These are phyloP conservation scores for Caenorhabditis sulstoni DNA, from an alignment of 2,888 invertebrate species.

Conservation along the genomic window DNA sequence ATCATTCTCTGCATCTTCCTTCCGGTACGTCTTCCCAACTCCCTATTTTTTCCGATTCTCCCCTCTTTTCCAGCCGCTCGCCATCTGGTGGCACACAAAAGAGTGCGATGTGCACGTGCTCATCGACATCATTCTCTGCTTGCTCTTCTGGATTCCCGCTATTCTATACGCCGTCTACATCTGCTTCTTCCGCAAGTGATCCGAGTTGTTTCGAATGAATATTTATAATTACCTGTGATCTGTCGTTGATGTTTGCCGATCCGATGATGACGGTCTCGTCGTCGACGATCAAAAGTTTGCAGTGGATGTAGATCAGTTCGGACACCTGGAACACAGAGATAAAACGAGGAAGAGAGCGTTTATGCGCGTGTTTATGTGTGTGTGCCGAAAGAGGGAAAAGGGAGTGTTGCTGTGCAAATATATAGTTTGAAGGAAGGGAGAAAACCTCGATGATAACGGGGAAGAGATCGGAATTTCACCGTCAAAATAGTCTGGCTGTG, in stretches of 20 bases:
- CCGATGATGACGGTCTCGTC: conserved; percentile 93
- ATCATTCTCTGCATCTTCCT: conserved; percentile 62
- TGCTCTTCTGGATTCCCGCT: conserved; percentile 66
- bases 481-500: background rate
- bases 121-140: conserved; percentile 60
- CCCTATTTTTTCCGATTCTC: background rate
- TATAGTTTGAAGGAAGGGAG: background rate
- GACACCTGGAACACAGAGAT: conserved; percentile 85
- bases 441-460: background rate
- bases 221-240: conserved; percentile 86
- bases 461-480: background rate
- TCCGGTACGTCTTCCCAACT: conserved; percentile 48
- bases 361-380: conserved; percentile 12
- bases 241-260: conserved; percentile 97
- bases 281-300: conserved; percentile 95
- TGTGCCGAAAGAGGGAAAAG: background rate
- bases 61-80: conserved; percentile 59
- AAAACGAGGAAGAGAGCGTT: background rate
- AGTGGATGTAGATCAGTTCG: conserved; percentile 96
- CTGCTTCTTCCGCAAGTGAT: conserved; percentile 51
- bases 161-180: conserved; percentile 62
- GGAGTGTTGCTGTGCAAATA: conserved; percentile 18
- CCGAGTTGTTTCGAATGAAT: background rate
- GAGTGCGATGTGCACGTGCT: conserved; percentile 57
- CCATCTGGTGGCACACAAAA: conserved; percentile 63